phyloP scores from a whole-genome alignment of 2,113 vertebrate species.

The Cairina moschata region DNA sequence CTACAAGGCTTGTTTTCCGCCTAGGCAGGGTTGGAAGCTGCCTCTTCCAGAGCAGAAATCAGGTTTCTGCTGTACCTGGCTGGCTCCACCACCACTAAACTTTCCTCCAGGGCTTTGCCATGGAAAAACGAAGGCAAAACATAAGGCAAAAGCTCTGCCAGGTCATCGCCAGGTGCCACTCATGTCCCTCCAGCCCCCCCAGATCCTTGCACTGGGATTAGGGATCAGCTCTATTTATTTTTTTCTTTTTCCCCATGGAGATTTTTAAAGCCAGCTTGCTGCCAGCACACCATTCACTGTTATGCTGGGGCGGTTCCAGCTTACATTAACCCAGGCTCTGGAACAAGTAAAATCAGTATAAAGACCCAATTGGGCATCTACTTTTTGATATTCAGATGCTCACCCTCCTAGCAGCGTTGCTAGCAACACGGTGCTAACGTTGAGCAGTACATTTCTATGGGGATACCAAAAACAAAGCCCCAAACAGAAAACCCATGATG shows the following conservation, averaged over 20 bases:
- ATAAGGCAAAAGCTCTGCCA: too few species aligned
- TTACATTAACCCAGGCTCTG: accelerated
- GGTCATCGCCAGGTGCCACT: neutral
- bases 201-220: accelerated
- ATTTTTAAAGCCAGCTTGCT: neutral
- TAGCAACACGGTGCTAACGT: accelerated
- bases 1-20: conserved; percentile 19
- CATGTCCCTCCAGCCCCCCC: neutral
- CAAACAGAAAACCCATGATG: neutral
- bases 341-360: neutral
- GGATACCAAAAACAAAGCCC: neutral
- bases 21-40: neutral
- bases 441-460: neutral
- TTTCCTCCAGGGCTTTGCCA: too few species aligned
- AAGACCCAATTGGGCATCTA: neutral
- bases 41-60: neutral
- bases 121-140: neutral
- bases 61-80: neutral
- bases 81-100: too few species aligned
- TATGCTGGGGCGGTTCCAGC: accelerated
- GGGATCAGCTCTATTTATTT: neutral
- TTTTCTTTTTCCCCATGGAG: accelerated
- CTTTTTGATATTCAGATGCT: neutral
- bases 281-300: accelerated
- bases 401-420: neutral